These are phyloP conservation scores for Drosophila miranda DNA, from an alignment of 1,140 invertebrate genomes.

Conservation along the genomic window DNA sequence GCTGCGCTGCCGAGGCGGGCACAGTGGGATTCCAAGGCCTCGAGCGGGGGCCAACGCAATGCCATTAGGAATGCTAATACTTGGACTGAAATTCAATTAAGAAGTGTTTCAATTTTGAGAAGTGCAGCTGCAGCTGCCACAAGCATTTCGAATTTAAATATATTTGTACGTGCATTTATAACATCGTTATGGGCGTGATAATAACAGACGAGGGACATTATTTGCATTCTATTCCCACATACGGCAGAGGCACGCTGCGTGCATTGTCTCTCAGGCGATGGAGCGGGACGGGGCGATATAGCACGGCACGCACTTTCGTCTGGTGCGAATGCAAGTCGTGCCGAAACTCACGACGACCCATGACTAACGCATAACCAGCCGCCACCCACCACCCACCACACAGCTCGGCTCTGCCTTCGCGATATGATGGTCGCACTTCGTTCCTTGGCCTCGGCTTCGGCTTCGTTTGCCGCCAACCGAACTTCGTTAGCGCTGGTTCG, in stretches of 20 bases:
- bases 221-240: neutral
- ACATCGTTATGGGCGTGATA: neutral
- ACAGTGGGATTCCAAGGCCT: conserved; percentile 36
- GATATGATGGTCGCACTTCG: neutral
- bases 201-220: conserved; percentile 17
- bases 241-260: neutral
- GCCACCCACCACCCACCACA: too few relatives aligned
- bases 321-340: conserved; percentile 56
- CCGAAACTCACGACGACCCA: conserved; percentile 24
- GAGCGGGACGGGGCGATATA: too few relatives aligned
- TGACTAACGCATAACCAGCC: neutral
- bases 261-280: neutral
- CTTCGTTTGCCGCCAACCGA: conserved; percentile 18
- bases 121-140: too few relatives aligned
- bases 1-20: neutral
- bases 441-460: conserved; percentile 14
- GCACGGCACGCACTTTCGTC: neutral
- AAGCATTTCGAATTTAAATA: too few relatives aligned
- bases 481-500: conserved; percentile 1
- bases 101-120: too few relatives aligned
- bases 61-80: neutral
- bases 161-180: too few relatives aligned
- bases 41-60: neutral
- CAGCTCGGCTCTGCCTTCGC: conserved; percentile 12
- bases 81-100: too few relatives aligned